Conservation (phyloP, 2,888 invertebrate species). For the Pyrrhosoma nymphula region DNA sequence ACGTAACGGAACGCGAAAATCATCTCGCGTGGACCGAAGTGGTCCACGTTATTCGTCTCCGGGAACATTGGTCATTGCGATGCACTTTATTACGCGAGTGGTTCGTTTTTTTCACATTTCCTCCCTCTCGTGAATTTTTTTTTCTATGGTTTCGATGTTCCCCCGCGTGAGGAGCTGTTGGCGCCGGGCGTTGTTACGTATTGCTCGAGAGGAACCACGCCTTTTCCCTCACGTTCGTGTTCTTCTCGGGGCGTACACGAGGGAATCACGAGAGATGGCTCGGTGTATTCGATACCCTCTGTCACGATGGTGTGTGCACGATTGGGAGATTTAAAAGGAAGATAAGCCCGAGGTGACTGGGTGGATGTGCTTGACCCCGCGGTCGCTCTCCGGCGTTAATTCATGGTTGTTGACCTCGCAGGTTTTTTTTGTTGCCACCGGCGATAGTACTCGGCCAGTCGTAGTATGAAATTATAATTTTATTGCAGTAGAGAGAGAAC, state of each 20-base stretch:
- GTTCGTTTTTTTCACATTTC: neutral
- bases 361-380: neutral
- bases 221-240: neutral
- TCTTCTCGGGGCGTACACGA: neutral
- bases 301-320: neutral
- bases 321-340: neutral
- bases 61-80: neutral
- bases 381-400: neutral
- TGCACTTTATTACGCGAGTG: neutral
- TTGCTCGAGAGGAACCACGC: neutral
- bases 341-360: neutral
- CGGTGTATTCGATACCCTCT: neutral
- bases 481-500: no score
- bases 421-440: neutral
- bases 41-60: neutral
- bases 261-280: neutral
- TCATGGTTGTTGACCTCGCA: constrained; percentile 6
- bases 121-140: neutral
- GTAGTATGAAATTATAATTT: neutral
- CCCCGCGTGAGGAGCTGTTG: neutral
- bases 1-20: neutral
- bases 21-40: neutral
- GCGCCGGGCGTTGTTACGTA: neutral
- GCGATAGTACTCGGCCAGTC: neutral
- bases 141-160: neutral